Conservation (phyloP, 2,113 vertebrate species). For the Grammomys surdaster region DNA sequence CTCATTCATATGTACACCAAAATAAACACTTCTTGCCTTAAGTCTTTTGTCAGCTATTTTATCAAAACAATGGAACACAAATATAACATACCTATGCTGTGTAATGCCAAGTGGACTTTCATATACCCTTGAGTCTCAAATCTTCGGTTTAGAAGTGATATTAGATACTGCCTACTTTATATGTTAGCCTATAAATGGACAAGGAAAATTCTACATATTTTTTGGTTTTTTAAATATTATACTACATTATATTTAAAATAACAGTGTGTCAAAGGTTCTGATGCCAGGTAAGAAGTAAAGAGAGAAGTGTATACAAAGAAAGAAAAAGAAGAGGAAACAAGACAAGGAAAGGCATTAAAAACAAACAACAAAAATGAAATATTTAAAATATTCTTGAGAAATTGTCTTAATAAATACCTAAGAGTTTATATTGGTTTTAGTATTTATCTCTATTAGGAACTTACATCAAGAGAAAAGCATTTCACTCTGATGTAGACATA, state of each 20-base stretch:
- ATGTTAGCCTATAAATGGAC: conserved; percentile 13
- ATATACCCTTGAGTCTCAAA: conserved; percentile 9
- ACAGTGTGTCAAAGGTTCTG: neutral
- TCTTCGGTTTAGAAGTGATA: conserved; percentile 8
- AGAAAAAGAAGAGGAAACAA: neutral
- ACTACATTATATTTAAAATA: neutral
- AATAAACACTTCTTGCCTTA: neutral
- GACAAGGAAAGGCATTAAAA: neutral
- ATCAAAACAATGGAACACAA: neutral
- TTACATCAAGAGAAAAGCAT: neutral
- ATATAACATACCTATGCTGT: neutral
- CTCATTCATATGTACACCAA: neutral
- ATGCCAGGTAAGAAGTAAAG: neutral
- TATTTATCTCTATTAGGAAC: neutral
- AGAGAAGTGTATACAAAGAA: neutral
- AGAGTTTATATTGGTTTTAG: neutral
- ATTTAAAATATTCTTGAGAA: neutral
- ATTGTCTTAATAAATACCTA: neutral
- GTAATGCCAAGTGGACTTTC: neutral
- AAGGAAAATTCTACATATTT: conserved; percentile 10
- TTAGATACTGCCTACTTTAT: conserved; percentile 33
- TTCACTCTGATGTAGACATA: neutral
- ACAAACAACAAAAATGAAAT: neutral
- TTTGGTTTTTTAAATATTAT: neutral
- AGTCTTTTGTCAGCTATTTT: neutral